These are phyloP conservation scores for Crotalus horridus DNA, from an alignment of 2,113 vertebrate species.

Conservation along the genomic window DNA sequence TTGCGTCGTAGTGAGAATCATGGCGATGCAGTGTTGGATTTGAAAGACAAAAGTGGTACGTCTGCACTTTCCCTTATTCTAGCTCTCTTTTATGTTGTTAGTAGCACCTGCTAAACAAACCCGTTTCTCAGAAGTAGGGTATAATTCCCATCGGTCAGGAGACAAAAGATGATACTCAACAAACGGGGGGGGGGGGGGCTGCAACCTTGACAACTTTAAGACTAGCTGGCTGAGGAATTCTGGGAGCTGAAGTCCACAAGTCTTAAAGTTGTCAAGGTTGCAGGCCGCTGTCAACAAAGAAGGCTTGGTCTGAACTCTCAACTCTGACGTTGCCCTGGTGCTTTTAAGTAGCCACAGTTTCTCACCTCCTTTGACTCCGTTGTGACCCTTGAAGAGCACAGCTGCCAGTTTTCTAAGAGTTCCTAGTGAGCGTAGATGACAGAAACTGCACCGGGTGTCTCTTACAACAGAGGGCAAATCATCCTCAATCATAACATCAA, in stretches of 20 bases:
- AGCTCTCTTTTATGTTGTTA: not conserved
- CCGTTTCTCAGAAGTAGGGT: not conserved
- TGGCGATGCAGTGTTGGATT: not conserved
- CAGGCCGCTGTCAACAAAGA: too few species aligned
- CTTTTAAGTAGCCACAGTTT: not conserved
- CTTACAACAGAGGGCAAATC: not conserved
- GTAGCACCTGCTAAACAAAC: not conserved
- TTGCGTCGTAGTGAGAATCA: not conserved
- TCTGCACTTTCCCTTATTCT: not conserved
- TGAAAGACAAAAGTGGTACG: not conserved
- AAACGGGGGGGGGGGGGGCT: too few species aligned
- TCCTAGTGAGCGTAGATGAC: not conserved
- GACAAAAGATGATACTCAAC: not conserved
- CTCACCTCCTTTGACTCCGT: not conserved
- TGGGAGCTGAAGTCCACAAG: too few species aligned
- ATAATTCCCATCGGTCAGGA: not conserved
- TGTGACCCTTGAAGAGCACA: not conserved
- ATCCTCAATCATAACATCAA: not conserved
- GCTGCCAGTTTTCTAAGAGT: too few species aligned
- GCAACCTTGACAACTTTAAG: too few species aligned
- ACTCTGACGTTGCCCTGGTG: not conserved
- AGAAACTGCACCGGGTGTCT: not conserved
- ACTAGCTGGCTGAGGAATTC: too few species aligned
- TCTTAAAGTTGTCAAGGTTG: too few species aligned
- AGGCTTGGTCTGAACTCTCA: not conserved